These are phyloP conservation scores for Habropoda laboriosa DNA, from an alignment of 1,140 invertebrate species.

Conservation along the genomic window DNA sequence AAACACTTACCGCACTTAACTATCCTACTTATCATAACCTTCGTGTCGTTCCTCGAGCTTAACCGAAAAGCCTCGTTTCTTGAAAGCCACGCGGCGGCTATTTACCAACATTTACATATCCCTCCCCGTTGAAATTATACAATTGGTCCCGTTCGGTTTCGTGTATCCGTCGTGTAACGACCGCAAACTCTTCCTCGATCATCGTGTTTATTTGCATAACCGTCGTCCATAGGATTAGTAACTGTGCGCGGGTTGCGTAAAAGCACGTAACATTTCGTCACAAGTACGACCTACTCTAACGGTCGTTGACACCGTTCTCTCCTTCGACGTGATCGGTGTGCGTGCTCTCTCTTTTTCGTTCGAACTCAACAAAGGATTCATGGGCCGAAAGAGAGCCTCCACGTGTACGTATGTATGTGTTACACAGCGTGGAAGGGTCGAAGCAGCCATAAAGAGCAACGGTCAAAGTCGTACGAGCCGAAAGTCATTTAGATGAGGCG, in stretches of 20 bases:
- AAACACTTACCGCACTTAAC: background rate
- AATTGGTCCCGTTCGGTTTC: background rate
- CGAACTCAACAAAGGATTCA: conserved; percentile 21
- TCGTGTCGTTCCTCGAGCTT: background rate
- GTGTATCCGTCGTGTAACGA: no score
- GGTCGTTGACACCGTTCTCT: conserved; percentile 36
- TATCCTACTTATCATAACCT: background rate
- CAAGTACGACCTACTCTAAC: conserved; percentile 29
- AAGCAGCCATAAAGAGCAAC: conserved; percentile 30
- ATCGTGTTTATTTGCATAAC: background rate
- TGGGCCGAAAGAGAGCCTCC: conserved; percentile 1
- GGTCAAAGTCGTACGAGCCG: conserved; percentile 1
- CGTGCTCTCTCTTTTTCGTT: background rate
- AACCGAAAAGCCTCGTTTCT: background rate
- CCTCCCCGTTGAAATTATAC: background rate
- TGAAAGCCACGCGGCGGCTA: background rate
- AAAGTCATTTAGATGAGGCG: conserved; percentile 42
- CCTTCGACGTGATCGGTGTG: conserved; percentile 8
- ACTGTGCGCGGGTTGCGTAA: conserved; percentile 22
- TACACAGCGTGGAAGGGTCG: conserved; percentile 16
- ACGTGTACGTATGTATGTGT: no score
- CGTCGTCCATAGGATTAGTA: background rate
- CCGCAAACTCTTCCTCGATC: background rate
- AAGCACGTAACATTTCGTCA: conserved; percentile 11
- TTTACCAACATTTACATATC: background rate